A percentile compares a stretch with the other conserved stretches of the same genome.
phyloP scores from a whole-genome alignment of 2,888 invertebrate genomes.

The Rapana venosa region DNA sequence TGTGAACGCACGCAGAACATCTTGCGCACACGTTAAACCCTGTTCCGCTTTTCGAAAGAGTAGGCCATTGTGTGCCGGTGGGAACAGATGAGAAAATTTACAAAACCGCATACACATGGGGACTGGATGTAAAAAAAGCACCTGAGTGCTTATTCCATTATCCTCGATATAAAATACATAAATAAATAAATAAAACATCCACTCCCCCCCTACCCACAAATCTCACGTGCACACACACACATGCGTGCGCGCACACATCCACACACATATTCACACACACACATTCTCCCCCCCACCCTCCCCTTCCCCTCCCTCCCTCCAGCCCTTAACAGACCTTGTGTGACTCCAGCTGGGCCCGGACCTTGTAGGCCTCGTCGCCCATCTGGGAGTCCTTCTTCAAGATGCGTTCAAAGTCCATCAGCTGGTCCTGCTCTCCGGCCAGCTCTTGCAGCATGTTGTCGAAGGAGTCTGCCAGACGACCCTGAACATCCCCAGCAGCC shows the following conservation, averaged over 20 bases:
- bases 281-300: background rate
- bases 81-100: no score
- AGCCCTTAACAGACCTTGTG: constrained; percentile 60
- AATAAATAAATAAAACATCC: no score
- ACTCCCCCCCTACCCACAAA: no score
- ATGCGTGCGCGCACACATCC: background rate
- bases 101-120: no score
- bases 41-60: no score
- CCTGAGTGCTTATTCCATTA: no score
- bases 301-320: background rate
- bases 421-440: constrained; percentile 64
- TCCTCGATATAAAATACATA: no score
- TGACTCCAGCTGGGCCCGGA: constrained; percentile 65
- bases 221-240: background rate
- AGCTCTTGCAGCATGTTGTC: constrained; percentile 71
- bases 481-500: constrained; percentile 43
- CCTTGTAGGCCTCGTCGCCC: constrained; percentile 67
- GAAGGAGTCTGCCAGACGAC: constrained; percentile 67
- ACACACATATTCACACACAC: background rate
- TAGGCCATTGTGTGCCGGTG: no score
- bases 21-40: no score
- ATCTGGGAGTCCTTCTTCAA: constrained; percentile 70
- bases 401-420: constrained; percentile 66
- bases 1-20: no score
- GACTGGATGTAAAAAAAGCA: no score